Evolutionary conservation across 2,797 vertebrate genomes (phyloP), one percentile per base, ranked within the genome.

Genomic region (Miichthys miiuy): DNA sequence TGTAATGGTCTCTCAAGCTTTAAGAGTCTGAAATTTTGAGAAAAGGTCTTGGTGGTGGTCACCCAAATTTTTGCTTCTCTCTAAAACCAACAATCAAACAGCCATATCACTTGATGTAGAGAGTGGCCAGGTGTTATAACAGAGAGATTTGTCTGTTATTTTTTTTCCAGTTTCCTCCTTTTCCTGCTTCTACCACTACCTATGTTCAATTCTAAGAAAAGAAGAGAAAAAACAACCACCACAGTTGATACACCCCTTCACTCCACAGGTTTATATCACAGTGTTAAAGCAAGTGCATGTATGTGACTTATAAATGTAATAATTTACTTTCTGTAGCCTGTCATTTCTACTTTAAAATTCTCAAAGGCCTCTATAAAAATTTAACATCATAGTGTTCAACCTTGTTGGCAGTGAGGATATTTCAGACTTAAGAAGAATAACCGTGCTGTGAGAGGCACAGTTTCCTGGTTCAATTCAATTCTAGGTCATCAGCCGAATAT

Each of bases 321-420:
- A 56, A 47, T 66, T 25, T 23, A 12, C 55, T 75, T 56, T 55
- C 25, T 16, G n/a, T 44, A 41, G 23, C 27, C 20, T 68, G n/a
- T 56, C 18, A 58, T 55, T 50, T 63, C 48, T 23, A 27, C 27
- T 62, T 75, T 30, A n/a, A 42, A 56, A 64, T 17, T 20, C 34
- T 42, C 13, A n/a, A 3, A 14, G 46, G 17, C 20, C 41, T 18
- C 23, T 30, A 17, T 21, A 51, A 20, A 51, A 68, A 42, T 14
- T 41, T 50, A 0, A 34, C 7, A 41, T 84, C 81, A 80, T 20
- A 1, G 23, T 27, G 60, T 65, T 62, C 14, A 57, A 83, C 79
- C 80, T 88, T 70, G 79, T 83, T 84, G 62, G 75, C 41, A 55
- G 42, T 30, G 30, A 62, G 48, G 60, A 68, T 85, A 70, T 88